These are phyloP conservation scores for Corythoichthys haematopterus DNA, from an alignment of 2,113 vertebrate species.

Conservation along the genomic window DNA sequence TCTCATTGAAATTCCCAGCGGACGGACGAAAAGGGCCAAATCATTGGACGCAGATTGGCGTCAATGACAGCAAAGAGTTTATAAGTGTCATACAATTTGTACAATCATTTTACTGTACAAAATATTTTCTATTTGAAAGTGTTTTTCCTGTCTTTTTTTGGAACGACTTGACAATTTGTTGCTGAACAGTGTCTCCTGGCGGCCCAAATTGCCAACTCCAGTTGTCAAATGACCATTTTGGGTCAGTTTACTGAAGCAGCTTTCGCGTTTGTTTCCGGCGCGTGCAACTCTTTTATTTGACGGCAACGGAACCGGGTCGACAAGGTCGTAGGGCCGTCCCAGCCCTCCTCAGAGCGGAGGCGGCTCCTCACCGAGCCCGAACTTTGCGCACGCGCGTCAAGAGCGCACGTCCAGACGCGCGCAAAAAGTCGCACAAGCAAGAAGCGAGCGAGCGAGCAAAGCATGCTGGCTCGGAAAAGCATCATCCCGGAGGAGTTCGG, in stretches of 20 bases:
- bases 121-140: too few species aligned
- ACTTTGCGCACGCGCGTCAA: background rate
- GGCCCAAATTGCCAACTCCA: background rate
- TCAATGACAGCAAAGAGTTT: too few species aligned
- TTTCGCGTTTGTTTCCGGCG: background rate
- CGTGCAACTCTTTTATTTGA: background rate
- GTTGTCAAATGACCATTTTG: background rate
- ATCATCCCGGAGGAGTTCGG: conserved; percentile 98
- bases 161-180: conserved; percentile 9
- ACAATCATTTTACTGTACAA: too few species aligned
- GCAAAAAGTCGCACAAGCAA: conserved; percentile 25
- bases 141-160: too few species aligned
- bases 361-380: conserved; percentile 1
- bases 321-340: conserved; percentile 40
- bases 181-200: conserved; percentile 47
- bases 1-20: too few species aligned
- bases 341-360: conserved; percentile 32
- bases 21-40: too few species aligned
- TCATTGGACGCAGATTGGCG: too few species aligned
- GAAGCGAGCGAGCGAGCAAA: background rate
- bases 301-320: conserved; percentile 31
- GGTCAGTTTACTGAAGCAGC: background rate
- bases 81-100: too few species aligned
- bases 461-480: conserved; percentile 93
- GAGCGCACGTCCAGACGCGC: too few species aligned